Percentiles rank a stretch among this genome's conserved stretches.
Conservation (phyloP, 2,888 invertebrate species). For the Himalopsyche kuldschensis region DNA sequence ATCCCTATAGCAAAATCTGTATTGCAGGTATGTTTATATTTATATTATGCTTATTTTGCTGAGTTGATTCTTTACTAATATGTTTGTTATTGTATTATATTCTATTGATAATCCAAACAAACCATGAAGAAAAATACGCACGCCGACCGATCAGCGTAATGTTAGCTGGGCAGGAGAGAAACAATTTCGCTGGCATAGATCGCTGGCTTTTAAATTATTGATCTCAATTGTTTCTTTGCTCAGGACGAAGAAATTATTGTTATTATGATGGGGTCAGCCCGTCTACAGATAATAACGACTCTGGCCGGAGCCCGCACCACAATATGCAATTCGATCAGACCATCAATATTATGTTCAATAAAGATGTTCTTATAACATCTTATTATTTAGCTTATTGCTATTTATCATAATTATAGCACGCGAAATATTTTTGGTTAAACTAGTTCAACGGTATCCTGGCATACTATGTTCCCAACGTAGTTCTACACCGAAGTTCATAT, state of each 20-base stretch:
- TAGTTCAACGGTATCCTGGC: no score
- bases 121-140: neutral
- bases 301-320: neutral
- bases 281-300: neutral
- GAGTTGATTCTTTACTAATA: neutral
- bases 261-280: slow-evolving; percentile 7
- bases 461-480: no score
- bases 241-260: slow-evolving; percentile 24
- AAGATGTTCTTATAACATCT: no score
- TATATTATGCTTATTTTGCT: no score
- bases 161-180: neutral
- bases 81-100: neutral
- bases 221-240: slow-evolving; percentile 33
- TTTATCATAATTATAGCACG: no score
- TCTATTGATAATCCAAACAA: slow-evolving; percentile 1
- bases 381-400: no score
- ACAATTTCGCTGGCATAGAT: slow-evolving; percentile 26
- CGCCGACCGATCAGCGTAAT: neutral
- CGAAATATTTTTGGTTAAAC: no score
- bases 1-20: no score
- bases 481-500: no score
- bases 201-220: slow-evolving; percentile 31
- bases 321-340: neutral
- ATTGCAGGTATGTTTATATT: no score
- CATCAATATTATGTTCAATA: no score